These are phyloP conservation scores for Rafetus swinhoei DNA, from an alignment of 2,113 vertebrate genomes.

Conservation along the genomic window DNA sequence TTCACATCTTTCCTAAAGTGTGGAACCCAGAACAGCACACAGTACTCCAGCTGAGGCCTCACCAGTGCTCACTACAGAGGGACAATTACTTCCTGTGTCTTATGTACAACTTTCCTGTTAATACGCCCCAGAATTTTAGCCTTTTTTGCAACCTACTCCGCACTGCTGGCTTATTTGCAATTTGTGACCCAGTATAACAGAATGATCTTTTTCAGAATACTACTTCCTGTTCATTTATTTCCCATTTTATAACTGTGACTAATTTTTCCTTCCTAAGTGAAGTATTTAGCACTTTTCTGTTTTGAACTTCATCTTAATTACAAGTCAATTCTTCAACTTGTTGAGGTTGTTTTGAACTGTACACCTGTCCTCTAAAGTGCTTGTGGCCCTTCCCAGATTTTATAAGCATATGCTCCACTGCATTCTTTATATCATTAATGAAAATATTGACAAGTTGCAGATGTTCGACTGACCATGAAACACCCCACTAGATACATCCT, in stretches of 20 bases:
- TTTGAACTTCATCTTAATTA: neutral
- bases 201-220: neutral
- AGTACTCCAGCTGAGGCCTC: neutral
- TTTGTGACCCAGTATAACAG: neutral
- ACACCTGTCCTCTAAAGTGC: neutral
- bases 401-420: neutral
- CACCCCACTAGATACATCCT: neutral
- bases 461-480: neutral
- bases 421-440: neutral
- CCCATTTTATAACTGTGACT: neutral
- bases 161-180: neutral
- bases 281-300: neutral
- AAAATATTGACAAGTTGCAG: neutral
- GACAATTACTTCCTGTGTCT: neutral
- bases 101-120: neutral
- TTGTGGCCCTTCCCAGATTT: neutral
- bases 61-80: neutral
- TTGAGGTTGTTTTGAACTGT: neutral
- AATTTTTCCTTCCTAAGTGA: neutral
- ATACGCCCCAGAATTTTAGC: neutral
- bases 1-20: neutral
- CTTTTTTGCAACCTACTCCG: neutral
- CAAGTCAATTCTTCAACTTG: neutral
- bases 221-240: neutral
- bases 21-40: neutral